Evolutionary conservation across 2,797 vertebrate genomes (phyloP).

Genomic region (Triplophysa yarkandensis): DNA sequence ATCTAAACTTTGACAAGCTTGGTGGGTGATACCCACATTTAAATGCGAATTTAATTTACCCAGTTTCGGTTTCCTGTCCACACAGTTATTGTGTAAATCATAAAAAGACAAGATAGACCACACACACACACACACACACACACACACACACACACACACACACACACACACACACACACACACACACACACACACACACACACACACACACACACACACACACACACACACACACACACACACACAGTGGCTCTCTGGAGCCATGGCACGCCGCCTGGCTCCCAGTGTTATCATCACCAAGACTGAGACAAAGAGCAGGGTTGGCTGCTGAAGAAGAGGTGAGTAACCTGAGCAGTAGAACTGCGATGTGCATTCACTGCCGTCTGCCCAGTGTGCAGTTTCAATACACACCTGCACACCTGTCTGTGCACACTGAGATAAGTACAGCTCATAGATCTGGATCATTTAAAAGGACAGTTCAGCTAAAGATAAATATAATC

Average conservation of each 20-base stretch:
- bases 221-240: neutral
- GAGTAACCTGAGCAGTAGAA: constrained; percentile 46
- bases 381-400: constrained; percentile 36
- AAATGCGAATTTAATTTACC: neutral
- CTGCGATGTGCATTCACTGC: constrained; percentile 39
- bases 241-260: constrained; percentile 18
- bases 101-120: neutral
- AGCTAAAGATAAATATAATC: neutral
- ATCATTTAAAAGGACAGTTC: constrained; percentile 6
- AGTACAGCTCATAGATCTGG: neutral
- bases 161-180: neutral
- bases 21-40: neutral
- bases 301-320: constrained; percentile 37
- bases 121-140: neutral
- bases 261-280: constrained; percentile 26
- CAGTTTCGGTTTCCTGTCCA: neutral
- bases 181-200: neutral
- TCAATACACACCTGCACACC: constrained; percentile 39
- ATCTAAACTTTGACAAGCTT: neutral
- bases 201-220: neutral
- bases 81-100: neutral
- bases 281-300: constrained; percentile 32
- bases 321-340: constrained; percentile 36
- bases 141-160: neutral
- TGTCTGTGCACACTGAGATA: constrained; percentile 35